These are phyloP conservation scores for Ammospiza nelsoni DNA, from an alignment of 2,113 vertebrate genomes.

Conservation along the genomic window DNA sequence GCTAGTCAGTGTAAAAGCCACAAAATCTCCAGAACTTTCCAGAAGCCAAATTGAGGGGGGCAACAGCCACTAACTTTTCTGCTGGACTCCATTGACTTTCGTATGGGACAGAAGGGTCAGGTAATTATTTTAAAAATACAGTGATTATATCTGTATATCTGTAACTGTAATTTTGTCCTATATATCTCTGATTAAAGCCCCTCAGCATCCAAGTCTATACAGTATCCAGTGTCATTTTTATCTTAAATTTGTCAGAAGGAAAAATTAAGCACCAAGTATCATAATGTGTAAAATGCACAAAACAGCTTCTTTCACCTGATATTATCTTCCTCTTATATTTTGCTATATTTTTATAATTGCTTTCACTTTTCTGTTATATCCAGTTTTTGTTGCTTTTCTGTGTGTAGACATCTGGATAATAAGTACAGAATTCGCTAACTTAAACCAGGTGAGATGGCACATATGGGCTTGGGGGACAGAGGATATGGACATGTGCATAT, in stretches of 20 bases:
- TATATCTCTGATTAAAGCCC: not conserved
- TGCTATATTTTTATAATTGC: rapidly evolving
- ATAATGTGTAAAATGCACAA: not conserved
- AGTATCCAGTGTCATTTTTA: not conserved
- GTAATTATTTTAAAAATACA: not conserved
- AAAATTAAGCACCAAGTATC: not conserved
- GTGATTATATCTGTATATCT: not conserved
- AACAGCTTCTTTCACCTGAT: not conserved
- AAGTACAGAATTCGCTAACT: not conserved
- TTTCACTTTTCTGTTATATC: not conserved
- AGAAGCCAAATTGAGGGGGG: not conserved
- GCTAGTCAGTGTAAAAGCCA: not conserved
- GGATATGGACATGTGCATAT: rapidly evolving
- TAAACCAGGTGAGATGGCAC: not conserved
- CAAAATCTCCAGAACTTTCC: not conserved
- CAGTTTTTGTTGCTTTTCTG: not conserved
- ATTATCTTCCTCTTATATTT: not conserved
- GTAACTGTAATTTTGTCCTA: no score
- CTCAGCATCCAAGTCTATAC: not conserved
- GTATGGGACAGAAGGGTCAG: no score
- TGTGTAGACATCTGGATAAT: not conserved
- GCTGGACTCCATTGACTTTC: not conserved
- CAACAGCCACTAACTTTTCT: not conserved
- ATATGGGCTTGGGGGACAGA: rapidly evolving
- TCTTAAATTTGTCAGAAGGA: not conserved